A percentile compares a stretch with the other conserved stretches of the same genome.
Evolutionary conservation across 2,113 vertebrate species (phyloP).

Genomic region (Nycticebus coucang): DNA sequence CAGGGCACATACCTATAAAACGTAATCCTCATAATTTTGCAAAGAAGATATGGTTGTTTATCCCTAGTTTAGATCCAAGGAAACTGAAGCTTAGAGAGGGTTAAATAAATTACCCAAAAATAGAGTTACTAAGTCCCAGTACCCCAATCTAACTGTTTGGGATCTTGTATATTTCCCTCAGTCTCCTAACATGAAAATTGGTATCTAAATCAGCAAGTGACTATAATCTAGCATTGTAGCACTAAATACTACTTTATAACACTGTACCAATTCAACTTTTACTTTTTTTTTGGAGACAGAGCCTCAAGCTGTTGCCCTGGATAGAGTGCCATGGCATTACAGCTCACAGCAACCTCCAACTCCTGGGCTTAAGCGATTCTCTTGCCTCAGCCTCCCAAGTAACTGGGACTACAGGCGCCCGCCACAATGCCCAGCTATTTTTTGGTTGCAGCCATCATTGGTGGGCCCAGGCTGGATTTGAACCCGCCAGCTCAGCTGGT

Average conservation of each 20-base stretch:
- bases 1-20: background rate
- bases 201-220: background rate
- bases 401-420: no score
- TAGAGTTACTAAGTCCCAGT: background rate
- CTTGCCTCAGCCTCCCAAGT: no score
- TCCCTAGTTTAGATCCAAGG: background rate
- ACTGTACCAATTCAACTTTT: background rate
- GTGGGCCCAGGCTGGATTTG: no score
- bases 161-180: background rate
- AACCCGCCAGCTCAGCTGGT: no score
- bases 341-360: no score
- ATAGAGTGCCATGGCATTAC: no score
- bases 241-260: background rate
- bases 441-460: no score
- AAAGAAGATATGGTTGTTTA: background rate
- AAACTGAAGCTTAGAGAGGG: background rate
- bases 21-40: background rate
- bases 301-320: no score
- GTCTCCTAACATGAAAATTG: background rate
- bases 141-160: background rate
- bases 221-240: background rate
- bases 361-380: no score
- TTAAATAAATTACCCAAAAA: conserved; percentile 1
- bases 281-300: background rate
- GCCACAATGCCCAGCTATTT: no score